phyloP scores from a whole-genome alignment of 2,888 invertebrate genomes.

The Teleiodes luculella region DNA sequence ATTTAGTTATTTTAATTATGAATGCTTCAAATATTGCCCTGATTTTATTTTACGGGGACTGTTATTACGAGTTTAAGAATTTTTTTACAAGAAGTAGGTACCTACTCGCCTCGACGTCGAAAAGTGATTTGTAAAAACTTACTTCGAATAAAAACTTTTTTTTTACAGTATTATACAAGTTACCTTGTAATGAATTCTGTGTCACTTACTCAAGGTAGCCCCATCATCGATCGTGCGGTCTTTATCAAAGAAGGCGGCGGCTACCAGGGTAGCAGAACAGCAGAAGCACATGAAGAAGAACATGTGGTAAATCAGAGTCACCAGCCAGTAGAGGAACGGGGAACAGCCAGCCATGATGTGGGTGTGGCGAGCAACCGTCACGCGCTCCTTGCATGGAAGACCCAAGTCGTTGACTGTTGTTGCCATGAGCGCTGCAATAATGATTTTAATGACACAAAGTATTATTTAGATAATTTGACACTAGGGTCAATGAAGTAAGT shows the following conservation, averaged over 20 bases:
- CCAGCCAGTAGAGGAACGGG: constrained; percentile 77
- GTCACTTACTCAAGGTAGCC: constrained; percentile 13
- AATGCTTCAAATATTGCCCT: no score
- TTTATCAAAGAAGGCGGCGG: constrained; percentile 19
- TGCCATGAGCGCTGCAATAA: constrained; percentile 38
- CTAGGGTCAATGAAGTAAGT: no score
- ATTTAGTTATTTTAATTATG: no score
- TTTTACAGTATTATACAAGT: no score
- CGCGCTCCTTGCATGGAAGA: constrained; percentile 79
- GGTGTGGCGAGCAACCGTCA: constrained; percentile 78
- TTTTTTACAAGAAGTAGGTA: no score
- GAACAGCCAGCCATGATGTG: constrained; percentile 81
- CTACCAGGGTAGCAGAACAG: constrained; percentile 25
- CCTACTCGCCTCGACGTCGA: no score
- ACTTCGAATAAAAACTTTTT: no score
- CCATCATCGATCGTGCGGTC: constrained; percentile 21
- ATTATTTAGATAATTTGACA: no score
- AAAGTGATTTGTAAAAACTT: no score
- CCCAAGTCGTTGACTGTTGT: constrained; percentile 72
- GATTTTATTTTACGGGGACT: no score
- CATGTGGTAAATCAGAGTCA: constrained; percentile 75
- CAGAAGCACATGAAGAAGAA: constrained; percentile 39
- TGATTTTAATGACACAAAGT: neutral
- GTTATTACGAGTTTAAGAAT: no score
- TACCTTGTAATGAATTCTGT: neutral